These are phyloP conservation scores for Tenthredo livida DNA, from an alignment of 2,888 invertebrate species.

Conservation along the genomic window DNA sequence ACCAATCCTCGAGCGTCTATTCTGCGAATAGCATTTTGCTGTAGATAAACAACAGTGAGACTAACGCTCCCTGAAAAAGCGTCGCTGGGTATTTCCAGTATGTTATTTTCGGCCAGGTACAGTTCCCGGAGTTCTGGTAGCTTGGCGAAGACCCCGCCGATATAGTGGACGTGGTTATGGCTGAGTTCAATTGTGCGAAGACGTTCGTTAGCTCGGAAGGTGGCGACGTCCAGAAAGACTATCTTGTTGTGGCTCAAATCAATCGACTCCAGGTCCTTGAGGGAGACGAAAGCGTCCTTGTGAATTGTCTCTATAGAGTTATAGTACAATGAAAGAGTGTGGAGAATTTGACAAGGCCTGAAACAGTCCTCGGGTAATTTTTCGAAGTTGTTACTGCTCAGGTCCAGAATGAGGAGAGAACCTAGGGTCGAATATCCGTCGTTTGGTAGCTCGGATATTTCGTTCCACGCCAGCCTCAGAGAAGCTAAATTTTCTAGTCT, in stretches of 20 bases:
- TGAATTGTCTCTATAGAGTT: conserved; percentile 90
- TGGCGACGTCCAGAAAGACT: conserved; percentile 85
- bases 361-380: conserved; percentile 89
- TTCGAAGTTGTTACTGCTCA: conserved; percentile 92
- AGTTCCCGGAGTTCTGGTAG: conserved; percentile 89
- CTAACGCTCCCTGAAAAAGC: conserved; percentile 88
- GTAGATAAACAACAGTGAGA: conserved; percentile 90
- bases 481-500: conserved; percentile 87
- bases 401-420: conserved; percentile 88
- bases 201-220: conserved; percentile 87
- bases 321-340: conserved; percentile 90
- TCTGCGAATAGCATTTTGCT: conserved; percentile 90
- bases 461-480: conserved; percentile 89
- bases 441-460: conserved; percentile 84
- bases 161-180: conserved; percentile 93
- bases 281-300: conserved; percentile 86
- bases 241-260: conserved; percentile 95
- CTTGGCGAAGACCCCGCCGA: conserved; percentile 90
- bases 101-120: conserved; percentile 93
- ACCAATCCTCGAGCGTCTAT: conserved; percentile 88
- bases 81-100: conserved; percentile 89
- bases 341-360: conserved; percentile 88
- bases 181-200: conserved; percentile 92
- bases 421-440: conserved; percentile 85
- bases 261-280: conserved; percentile 88